These are phyloP conservation scores for Myrmecobius fasciatus DNA, from an alignment of 2,113 vertebrate species.

Conservation along the genomic window DNA sequence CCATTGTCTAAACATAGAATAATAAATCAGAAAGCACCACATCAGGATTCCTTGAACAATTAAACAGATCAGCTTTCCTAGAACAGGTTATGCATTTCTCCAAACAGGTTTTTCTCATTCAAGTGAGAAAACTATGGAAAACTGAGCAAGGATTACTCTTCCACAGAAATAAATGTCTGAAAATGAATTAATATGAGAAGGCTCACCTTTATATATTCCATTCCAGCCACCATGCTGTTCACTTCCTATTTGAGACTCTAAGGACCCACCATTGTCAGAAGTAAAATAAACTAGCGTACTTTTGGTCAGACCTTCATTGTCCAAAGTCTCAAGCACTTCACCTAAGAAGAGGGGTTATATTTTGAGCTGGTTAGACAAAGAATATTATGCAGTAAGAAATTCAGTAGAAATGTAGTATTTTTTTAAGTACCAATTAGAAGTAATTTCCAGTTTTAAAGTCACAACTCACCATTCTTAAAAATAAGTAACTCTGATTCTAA, in stretches of 20 bases:
- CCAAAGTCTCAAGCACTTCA: conserved; percentile 85
- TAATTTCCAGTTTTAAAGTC: not conserved
- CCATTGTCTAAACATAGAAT: not conserved
- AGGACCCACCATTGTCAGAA: conserved; percentile 93
- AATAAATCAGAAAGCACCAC: not conserved
- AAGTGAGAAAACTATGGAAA: rapidly evolving
- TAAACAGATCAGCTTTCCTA: not conserved
- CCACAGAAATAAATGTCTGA: rapidly evolving
- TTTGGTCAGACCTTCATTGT: conserved; percentile 84
- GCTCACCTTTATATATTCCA: conserved; percentile 91
- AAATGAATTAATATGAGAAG: rapidly evolving
- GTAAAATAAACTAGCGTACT: conserved; percentile 92
- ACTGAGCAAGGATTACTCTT: rapidly evolving
- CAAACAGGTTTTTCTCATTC: rapidly evolving
- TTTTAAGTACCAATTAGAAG: rapidly evolving
- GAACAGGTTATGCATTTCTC: not conserved
- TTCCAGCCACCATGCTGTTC: conserved; percentile 83
- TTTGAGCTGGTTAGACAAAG: not conserved
- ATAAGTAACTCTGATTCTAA: not conserved
- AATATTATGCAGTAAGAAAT: not conserved
- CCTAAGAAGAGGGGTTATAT: conserved; percentile 78
- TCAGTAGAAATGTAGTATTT: not conserved
- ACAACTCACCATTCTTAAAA: rapidly evolving
- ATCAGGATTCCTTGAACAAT: not conserved
- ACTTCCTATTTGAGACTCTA: conserved; percentile 82